phyloP scores from a whole-genome alignment of 2,797 vertebrate genomes.

The Sebastes flavidus region DNA sequence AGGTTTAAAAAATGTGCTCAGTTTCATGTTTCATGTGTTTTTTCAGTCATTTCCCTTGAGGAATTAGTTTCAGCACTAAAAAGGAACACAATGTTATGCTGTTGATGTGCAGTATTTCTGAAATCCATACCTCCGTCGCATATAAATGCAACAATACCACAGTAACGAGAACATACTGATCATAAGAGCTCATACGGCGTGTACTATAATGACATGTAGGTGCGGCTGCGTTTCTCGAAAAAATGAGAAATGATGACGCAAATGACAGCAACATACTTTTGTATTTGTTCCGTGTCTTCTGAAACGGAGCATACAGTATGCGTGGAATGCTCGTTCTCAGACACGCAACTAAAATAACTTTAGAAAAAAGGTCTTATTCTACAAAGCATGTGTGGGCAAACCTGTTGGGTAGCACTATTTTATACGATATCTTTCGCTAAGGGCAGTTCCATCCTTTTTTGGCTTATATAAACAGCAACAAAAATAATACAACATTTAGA shows the following conservation, averaged over 20 bases:
- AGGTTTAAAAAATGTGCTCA: constrained; percentile 9
- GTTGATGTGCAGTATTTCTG: constrained; percentile 39
- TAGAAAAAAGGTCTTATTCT: background rate
- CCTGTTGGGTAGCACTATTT: background rate
- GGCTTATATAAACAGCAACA: background rate
- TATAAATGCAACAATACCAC: constrained; percentile 35
- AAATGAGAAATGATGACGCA: constrained; percentile 12
- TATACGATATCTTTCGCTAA: constrained; percentile 6
- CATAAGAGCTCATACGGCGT: background rate
- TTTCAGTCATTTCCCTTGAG: constrained; percentile 35
- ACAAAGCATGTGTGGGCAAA: background rate
- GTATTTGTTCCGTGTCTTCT: constrained; percentile 7
- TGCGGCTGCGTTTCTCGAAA: constrained; percentile 46
- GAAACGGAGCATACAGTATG: constrained; percentile 21
- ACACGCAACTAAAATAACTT: constrained; percentile 26
- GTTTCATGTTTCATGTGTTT: constrained; percentile 28
- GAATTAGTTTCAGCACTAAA: constrained; percentile 56
- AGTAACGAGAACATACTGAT: constrained; percentile 14
- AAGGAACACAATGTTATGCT: constrained; percentile 38
- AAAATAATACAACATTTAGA: constrained; percentile 8
- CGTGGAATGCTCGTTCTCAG: constrained; percentile 38
- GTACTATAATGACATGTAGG: constrained; percentile 23
- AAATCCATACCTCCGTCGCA: constrained; percentile 24
- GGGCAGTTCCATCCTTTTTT: background rate
- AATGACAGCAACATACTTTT: constrained; percentile 40